Conservation (phyloP, 2,888 invertebrate species). For the Helicoverpa assulta region DNA sequence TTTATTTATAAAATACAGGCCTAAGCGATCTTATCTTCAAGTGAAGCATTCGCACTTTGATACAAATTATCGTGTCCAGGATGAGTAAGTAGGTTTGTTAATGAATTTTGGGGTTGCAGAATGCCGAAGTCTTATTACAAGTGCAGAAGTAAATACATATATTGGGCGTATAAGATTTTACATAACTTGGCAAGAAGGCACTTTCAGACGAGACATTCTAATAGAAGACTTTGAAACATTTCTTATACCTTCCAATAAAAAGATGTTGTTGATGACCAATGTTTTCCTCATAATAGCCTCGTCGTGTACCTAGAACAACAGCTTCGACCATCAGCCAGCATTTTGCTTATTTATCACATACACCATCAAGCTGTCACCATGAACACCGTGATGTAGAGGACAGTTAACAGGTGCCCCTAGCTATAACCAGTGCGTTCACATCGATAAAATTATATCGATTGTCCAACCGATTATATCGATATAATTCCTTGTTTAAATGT, state of each 20-base stretch:
- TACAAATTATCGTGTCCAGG: slow-evolving; percentile 22
- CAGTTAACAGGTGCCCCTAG: slow-evolving; percentile 48
- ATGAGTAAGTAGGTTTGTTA: slow-evolving; percentile 8
- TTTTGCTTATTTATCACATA: slow-evolving; percentile 61
- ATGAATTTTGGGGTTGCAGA: slow-evolving; percentile 31
- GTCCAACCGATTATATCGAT: slow-evolving; percentile 29
- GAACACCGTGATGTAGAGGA: slow-evolving; percentile 26
- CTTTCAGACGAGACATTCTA: neutral
- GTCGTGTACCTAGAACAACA: slow-evolving; percentile 67
- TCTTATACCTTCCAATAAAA: slow-evolving; percentile 21
- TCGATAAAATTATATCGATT: slow-evolving; percentile 46
- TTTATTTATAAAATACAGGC: slow-evolving; percentile 15
- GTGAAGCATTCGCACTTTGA: neutral
- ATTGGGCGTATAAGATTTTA: neutral
- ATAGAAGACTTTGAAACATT: neutral
- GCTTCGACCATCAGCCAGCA: slow-evolving; percentile 60
- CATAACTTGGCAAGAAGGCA: neutral
- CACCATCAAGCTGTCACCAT: slow-evolving; percentile 40
- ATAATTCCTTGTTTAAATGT: slow-evolving; percentile 38
- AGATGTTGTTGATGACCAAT: slow-evolving; percentile 4
- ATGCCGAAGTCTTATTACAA: slow-evolving; percentile 1
- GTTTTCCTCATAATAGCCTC: slow-evolving; percentile 15
- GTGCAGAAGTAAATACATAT: neutral
- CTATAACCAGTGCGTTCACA: slow-evolving; percentile 25
- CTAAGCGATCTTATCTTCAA: slow-evolving; percentile 33